These are phyloP conservation scores for Epistrophe eligans DNA, from an alignment of 2,888 invertebrate species.

Conservation along the genomic window DNA sequence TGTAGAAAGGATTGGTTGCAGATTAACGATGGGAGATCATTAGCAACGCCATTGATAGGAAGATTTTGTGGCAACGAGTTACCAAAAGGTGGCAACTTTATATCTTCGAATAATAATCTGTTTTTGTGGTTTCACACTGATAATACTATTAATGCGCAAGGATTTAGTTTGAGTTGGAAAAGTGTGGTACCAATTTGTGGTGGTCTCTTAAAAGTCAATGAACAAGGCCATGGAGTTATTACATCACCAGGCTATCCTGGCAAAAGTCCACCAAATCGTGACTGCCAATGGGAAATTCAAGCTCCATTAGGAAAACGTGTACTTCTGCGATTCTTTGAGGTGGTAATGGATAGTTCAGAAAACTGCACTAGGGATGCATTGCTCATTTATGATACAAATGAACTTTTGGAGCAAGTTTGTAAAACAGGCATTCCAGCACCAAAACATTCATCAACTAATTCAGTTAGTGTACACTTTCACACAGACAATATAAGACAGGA, in stretches of 20 bases:
- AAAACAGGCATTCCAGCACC: constrained; percentile 89
- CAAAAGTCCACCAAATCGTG: constrained; percentile 90
- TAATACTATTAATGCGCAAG: constrained; percentile 85
- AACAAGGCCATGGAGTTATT: constrained; percentile 88
- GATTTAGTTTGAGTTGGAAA: constrained; percentile 92
- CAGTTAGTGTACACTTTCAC: constrained; percentile 90
- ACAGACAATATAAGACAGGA: constrained; percentile 88
- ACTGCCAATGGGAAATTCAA: constrained; percentile 92
- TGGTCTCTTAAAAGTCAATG: constrained; percentile 85
- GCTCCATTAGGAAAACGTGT: constrained; percentile 90
- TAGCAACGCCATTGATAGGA: constrained; percentile 89
- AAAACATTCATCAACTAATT: constrained; percentile 87
- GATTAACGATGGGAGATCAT: constrained; percentile 93
- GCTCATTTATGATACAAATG: constrained; percentile 81
- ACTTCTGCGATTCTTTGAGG: constrained; percentile 89
- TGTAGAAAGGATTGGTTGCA: constrained; percentile 90
- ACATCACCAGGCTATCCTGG: constrained; percentile 95
- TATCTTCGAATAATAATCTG: constrained; percentile 90
- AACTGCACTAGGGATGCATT: constrained; percentile 79
- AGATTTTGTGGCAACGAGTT: constrained; percentile 90
- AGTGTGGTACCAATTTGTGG: constrained; percentile 90
- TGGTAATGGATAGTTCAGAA: constrained; percentile 77
- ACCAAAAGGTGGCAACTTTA: constrained; percentile 89
- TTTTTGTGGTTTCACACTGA: constrained; percentile 93
- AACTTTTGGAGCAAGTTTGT: constrained; percentile 89